Evolutionary conservation across 2,888 invertebrate species (phyloP).

Genomic region (Escarpia spicata): DNA sequence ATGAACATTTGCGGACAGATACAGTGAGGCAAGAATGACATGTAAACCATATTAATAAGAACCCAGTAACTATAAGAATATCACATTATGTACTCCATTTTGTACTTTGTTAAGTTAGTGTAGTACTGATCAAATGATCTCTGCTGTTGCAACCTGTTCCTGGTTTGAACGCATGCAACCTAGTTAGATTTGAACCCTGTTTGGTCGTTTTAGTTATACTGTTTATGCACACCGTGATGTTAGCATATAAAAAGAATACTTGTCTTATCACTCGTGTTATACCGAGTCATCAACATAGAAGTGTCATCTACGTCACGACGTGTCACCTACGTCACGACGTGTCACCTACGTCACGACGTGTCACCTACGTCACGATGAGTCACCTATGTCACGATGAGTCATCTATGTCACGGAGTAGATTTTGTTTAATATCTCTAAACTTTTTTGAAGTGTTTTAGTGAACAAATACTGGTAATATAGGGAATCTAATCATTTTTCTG

Average conservation of each 20-base stretch:
- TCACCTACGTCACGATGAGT: not conserved
- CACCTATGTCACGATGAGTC: no score
- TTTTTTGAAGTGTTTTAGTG: not conserved
- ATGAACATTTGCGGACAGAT: no score
- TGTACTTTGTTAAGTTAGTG: not conserved
- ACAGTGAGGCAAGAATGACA: no score
- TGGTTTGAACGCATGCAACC: not conserved
- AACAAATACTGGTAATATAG: not conserved
- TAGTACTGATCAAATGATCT: not conserved
- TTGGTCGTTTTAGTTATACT: not conserved
- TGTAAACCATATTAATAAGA: no score
- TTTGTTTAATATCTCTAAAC: not conserved
- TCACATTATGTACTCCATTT: not conserved
- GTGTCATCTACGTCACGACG: no score
- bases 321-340: no score
- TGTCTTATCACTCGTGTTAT: not conserved
- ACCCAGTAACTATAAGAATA: no score
- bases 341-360: not conserved
- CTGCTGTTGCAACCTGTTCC: not conserved
- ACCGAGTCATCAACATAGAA: not conserved
- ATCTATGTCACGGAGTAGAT: not conserved
- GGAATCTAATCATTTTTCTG: no score
- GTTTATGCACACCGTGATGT: not conserved
- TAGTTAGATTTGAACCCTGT: no score
- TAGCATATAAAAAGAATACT: not conserved